A percentile compares a stretch with the other conserved stretches of the same genome.
These are phyloP conservation scores for Eucera pruinosa DNA, from an alignment of 2,888 invertebrate genomes.

Conservation along the genomic window DNA sequence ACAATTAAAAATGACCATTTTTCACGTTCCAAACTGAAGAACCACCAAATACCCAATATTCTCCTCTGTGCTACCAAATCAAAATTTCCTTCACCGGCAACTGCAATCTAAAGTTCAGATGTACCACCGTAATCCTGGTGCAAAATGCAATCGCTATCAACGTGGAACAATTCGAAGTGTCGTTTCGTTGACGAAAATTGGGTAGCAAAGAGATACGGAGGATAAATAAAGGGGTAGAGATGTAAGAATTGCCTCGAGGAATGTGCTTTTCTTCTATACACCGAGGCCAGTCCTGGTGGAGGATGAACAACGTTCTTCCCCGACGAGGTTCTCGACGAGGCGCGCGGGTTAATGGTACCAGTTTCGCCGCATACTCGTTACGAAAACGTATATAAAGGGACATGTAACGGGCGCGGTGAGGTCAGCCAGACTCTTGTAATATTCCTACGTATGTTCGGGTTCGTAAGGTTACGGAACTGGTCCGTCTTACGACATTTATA, in stretches of 20 bases:
- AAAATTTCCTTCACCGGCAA: too few species aligned
- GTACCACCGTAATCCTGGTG: too few species aligned
- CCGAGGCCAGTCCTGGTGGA: slow-evolving; percentile 30
- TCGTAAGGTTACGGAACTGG: slow-evolving; percentile 76
- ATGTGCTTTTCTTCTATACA: slow-evolving; percentile 25
- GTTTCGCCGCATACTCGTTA: slow-evolving; percentile 76
- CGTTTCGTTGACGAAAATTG: too few species aligned
- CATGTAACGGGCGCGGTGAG: slow-evolving; percentile 71
- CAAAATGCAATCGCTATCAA: too few species aligned
- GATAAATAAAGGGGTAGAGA: slow-evolving; percentile 24
- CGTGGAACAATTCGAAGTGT: too few species aligned
- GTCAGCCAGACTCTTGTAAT: slow-evolving; percentile 63
- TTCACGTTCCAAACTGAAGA: too few species aligned
- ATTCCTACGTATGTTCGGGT: slow-evolving; percentile 61
- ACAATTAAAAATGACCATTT: too few species aligned
- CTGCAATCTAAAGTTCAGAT: too few species aligned
- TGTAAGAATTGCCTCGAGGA: neutral
- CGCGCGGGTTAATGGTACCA: slow-evolving; percentile 77
- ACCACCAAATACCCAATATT: too few species aligned
- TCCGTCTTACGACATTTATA: slow-evolving; percentile 67
- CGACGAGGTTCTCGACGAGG: slow-evolving; percentile 60
- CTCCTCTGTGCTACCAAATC: too few species aligned
- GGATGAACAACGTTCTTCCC: slow-evolving; percentile 28
- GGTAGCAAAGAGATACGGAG: slow-evolving; percentile 19
- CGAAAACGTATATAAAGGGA: slow-evolving; percentile 72